A percentile compares a stretch with the other conserved stretches of the same genome.
Evolutionary conservation across 2,113 vertebrate genomes (phyloP).

Genomic region (Aegithalos caudatus): DNA sequence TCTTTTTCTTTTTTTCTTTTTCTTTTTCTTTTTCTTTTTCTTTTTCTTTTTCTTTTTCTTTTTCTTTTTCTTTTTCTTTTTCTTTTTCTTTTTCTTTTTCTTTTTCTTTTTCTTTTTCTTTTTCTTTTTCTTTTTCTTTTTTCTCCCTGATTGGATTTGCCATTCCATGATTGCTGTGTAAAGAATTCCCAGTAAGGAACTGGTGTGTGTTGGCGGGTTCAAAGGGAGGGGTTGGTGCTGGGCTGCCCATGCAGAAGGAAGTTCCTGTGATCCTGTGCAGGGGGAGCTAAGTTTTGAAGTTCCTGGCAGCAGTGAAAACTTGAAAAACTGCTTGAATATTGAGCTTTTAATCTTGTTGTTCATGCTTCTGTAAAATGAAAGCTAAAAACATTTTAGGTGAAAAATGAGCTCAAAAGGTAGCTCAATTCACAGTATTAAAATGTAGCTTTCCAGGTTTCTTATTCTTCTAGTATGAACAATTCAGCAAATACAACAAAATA

Average conservation of each 20-base stretch:
- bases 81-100: too few species aligned
- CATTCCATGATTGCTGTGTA: not conserved
- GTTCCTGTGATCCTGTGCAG: not conserved
- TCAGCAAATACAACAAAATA: not conserved
- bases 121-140: too few species aligned
- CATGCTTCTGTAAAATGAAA: not conserved
- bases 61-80: fast-evolving
- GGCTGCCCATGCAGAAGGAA: not conserved
- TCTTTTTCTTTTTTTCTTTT: too few species aligned
- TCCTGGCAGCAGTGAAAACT: not conserved
- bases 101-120: too few species aligned
- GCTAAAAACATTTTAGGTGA: not conserved
- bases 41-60: too few species aligned
- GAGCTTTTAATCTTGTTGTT: not conserved
- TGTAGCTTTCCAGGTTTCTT: not conserved
- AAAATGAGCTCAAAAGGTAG: not conserved
- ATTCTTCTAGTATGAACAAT: not conserved
- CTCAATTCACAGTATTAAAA: not conserved
- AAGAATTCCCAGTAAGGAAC: not conserved
- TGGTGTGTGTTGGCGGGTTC: not conserved
- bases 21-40: too few species aligned
- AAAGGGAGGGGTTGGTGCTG: not conserved
- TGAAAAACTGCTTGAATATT: not conserved
- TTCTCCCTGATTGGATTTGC: not conserved
- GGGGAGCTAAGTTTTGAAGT: not conserved